Base-by-base conservation (phyloP, 2,113 vertebrate species). In the Merops nubicus region DNA sequence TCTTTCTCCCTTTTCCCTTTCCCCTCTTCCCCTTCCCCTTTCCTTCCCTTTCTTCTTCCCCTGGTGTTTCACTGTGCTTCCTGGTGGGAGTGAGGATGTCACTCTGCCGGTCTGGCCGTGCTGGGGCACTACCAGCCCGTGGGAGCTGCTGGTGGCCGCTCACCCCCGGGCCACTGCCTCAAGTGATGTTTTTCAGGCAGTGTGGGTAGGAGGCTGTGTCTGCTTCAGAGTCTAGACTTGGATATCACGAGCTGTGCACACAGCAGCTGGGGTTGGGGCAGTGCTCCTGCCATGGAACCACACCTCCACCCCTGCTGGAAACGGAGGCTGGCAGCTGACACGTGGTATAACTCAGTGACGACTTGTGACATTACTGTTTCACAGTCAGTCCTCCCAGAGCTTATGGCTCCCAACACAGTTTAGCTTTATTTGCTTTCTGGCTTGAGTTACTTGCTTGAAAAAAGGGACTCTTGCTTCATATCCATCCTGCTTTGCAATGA, bases 121-220 rank as follows among this genome's bases (percentile, higher is more conserved):
- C 15, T 29, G 0, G 0, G 78, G 47, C 19, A 29, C 8, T 56
- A 25, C 57, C 69, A 93, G n/a, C 33, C 57, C 17, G 19, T 73
- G 60, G 53, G 87, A 88, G 45, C 45, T 85, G 74, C 69, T 73
- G 62, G 77, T 73, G 81, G 28, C 57, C 89, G 38, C 33, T 82
- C 47, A 85, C 38, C 48, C 65, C 26, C 56, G 72, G 48, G 62
- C 62, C 70, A 82, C 48, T 31, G 74, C 28, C 72, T 68, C 60
- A 89, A 47, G 43, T 60, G 23, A 38, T 33, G n/a, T 40, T 74
- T 42, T 79, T 38, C 67, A 91, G 50, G 50, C 64, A 21, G 20
- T 90, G 29, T 96, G 75, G 69, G 81, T 42, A 82, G 87, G 28
- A 95, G 57, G 57, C n/a, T 93, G 33, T n/a, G 74, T 91, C 74